These are phyloP conservation scores for Chrosomus eos DNA, from an alignment of 2,797 vertebrate genomes.

Conservation along the genomic window DNA sequence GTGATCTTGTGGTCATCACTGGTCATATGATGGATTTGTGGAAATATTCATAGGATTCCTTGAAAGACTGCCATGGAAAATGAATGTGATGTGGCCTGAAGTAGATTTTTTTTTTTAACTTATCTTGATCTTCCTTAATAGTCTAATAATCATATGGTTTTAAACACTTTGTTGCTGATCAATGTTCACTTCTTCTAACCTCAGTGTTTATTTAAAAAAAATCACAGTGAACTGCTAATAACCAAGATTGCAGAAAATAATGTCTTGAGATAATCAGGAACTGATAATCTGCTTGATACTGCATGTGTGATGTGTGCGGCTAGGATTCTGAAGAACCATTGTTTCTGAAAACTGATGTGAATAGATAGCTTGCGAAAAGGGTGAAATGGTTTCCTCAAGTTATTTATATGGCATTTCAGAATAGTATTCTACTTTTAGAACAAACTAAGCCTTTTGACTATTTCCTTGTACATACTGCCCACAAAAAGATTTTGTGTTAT, in stretches of 20 bases:
- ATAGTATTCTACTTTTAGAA: neutral
- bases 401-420: too few relatives aligned
- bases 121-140: too few relatives aligned
- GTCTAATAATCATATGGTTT: neutral
- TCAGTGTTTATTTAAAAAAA: neutral
- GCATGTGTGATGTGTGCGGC: too few relatives aligned
- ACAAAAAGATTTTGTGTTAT: neutral
- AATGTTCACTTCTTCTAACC: neutral
- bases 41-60: too few relatives aligned
- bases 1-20: too few relatives aligned
- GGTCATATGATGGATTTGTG: too few relatives aligned
- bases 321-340: too few relatives aligned
- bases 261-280: too few relatives aligned
- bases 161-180: neutral
- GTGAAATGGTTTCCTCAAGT: neutral
- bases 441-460: neutral
- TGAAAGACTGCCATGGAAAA: too few relatives aligned
- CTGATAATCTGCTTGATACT: too few relatives aligned
- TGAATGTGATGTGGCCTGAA: too few relatives aligned
- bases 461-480: neutral
- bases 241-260: neutral
- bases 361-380: neutral
- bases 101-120: too few relatives aligned
- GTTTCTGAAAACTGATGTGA: neutral
- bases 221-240: neutral